Conservation (phyloP, 2,888 invertebrate species). For the Xanthia togata region DNA sequence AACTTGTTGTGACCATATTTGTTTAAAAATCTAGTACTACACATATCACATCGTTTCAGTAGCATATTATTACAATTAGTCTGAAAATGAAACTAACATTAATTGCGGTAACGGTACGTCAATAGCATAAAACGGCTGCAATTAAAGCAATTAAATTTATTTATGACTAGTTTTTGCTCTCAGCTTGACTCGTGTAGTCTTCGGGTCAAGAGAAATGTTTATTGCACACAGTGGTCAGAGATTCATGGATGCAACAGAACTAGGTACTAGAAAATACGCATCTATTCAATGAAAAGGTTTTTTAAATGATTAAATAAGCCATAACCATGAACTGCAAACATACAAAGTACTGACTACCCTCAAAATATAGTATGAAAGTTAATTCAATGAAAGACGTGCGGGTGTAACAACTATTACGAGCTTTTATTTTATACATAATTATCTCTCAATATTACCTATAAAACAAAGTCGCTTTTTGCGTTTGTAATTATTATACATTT, state of each 20-base stretch:
- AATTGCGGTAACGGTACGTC: conserved; percentile 13
- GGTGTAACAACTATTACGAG: no score
- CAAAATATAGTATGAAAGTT: no score
- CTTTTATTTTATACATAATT: no score
- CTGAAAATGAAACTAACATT: conserved; percentile 9
- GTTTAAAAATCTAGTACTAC: neutral
- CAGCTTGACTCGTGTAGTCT: conserved; percentile 33
- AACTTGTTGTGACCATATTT: neutral
- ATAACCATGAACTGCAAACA: no score
- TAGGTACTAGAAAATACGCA: neutral
- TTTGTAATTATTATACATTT: no score
- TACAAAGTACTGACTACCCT: no score
- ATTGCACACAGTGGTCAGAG: conserved; percentile 27
- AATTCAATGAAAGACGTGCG: no score
- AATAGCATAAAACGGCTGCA: conserved; percentile 37
- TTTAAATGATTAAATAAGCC: no score
- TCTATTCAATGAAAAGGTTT: neutral
- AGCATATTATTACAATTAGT: conserved; percentile 13
- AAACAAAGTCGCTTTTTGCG: no score
- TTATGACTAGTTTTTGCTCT: conserved; percentile 54
- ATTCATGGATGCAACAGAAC: conserved; percentile 11
- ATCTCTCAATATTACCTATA: no score
- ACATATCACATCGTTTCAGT: neutral
- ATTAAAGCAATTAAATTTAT: conserved; percentile 62
- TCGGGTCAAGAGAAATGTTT: conserved; percentile 29